Base-by-base conservation (phyloP, 2,113 vertebrate genomes). In the Callipepla squamata region DNA sequence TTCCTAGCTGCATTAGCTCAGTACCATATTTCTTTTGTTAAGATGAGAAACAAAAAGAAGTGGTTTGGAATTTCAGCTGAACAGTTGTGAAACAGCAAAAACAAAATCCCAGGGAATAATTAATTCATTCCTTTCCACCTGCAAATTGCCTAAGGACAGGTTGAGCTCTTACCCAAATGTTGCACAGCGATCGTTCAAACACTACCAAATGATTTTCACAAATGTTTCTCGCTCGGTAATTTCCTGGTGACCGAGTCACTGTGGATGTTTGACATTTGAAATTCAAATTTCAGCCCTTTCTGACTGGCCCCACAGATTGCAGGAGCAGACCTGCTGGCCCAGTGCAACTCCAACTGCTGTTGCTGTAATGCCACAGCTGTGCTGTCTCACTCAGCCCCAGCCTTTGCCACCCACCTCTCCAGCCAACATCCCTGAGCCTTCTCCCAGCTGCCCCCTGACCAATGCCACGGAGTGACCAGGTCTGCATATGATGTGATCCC, bases 61-160 rank as follows among this genome's bases (percentile, higher is more conserved):
- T 25, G 17, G 11, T 28, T 81, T 87, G 70, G 63, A 79, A 79
- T 87, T 89, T 87, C 48, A 30, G 22, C 14, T 62, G 66, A 79
- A 78, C 16, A 68, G 68, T 65, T 90, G 68, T 68, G 89, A 94
- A 91, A 87, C 32, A 67, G 22, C 30, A 51, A 16, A 14, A 15
- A 58, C 30, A 57, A 76, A 70, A 47, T 9, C 38, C 59, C 25
- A 11, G 7, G 48, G 32, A 80, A 65, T 78, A 62, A 86, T 91
- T 91, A 68, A 90, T 68, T 83, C 48, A 48, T 55, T 34, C 57
- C n/a, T 91, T 94, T 88, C 85, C 66, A 87, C 85, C 77, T 95
- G 76, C 51, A 88, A 72, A 80, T 25, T 44, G 26, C 79, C 76
- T 28, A 57, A 76, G 67, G 87, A 87, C 79, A 90, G 48, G 73